Base-by-base conservation (phyloP, 2,797 vertebrate species). In the Merluccius polli region DNA sequence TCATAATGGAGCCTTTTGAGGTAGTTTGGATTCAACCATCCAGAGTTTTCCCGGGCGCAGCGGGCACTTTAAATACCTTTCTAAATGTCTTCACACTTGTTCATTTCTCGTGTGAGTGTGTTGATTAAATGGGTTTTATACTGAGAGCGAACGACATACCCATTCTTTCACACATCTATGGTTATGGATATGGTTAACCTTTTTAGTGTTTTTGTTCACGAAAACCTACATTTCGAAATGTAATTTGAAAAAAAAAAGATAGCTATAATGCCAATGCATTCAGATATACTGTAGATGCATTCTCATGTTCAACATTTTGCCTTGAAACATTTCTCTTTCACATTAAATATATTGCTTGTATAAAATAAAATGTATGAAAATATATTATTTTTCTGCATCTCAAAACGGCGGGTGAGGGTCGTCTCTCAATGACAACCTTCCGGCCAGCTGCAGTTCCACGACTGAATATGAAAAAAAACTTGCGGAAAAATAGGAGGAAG, bases 401-500 rank as follows among this genome's bases (percentile, higher is more conserved):
- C 18, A 9, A 24, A 59, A 9, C 6, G 21, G 52, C 2, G 44
- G 44, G 8, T n/a, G 21, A 24, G 1, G 18, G 8, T 48, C 3
- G 44, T 15, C 44, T 48, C 44, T 48, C 16, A 48, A 48, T 21
- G 21, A 48, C 21, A 21, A 48, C 44, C 44, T 48, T 48, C 52
- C 21, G 16, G 18, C 16, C 7, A 1, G 21, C 52, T 24, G 21
- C 21, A 24, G 21, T 10, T n/a, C 2, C 52, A 59, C 3, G 8
- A 21, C 44, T 24, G 8, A 59, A 59, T 59, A 24, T 59, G 41
- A 38, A 8, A 48, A n/a, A 13, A 41, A 48, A 48, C 44, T 21
- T 21, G 44, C n/a, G n/a, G 10, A 11, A 2, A 70, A 79, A 75
- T 68, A 65, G 12, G 79, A 76, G 73, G 77, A 5, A 65, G 7